Conservation (phyloP, 2,113 vertebrate species). For the Pedionomus torquatus region DNA sequence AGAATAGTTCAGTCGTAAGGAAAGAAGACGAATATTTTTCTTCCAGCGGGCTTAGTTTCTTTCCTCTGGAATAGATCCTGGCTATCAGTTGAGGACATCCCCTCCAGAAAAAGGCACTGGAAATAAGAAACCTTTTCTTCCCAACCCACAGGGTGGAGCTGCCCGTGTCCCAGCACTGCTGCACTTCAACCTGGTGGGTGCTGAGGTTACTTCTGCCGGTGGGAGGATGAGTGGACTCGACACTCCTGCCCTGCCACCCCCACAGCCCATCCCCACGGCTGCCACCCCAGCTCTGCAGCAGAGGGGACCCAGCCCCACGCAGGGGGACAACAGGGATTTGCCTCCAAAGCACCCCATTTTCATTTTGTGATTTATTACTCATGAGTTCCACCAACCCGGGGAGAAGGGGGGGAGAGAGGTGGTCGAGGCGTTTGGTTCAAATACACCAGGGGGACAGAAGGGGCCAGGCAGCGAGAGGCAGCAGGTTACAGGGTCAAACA, state of each 20-base stretch:
- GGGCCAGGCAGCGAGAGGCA: neutral
- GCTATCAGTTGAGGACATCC: slow-evolving; percentile 40
- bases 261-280: neutral
- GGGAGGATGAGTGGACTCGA: fast-evolving
- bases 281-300: neutral
- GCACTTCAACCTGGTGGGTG: fast-evolving
- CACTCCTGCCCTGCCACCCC: neutral
- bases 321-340: neutral
- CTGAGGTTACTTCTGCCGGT: neutral
- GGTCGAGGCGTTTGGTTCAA: neutral
- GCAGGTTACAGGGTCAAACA: neutral
- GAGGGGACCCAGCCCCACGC: neutral
- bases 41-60: slow-evolving; percentile 33
- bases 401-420: neutral
- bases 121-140: slow-evolving; percentile 27
- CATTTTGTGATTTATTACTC: neutral
- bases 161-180: neutral
- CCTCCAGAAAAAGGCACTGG: slow-evolving; percentile 38
- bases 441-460: neutral
- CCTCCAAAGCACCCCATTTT: neutral
- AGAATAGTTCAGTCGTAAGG: slow-evolving; percentile 25
- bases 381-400: neutral
- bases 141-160: neutral
- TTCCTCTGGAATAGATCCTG: slow-evolving; percentile 38
- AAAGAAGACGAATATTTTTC: slow-evolving; percentile 31